Base-by-base conservation (phyloP, 2,113 vertebrate genomes). In the Steatornis caripensis region DNA sequence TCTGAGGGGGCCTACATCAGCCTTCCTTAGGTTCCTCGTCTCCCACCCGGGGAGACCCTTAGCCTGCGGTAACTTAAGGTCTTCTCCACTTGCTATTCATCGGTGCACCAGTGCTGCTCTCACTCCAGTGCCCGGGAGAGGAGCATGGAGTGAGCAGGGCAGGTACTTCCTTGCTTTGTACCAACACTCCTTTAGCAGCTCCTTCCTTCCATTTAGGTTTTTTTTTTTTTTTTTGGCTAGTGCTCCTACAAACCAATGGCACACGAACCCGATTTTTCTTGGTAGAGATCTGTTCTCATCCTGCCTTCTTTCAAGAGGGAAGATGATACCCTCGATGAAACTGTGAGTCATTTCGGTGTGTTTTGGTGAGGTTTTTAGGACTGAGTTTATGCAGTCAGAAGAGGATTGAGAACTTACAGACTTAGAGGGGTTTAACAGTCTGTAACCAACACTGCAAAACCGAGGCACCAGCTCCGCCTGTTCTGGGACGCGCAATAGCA, bases 371-470 rank as follows among this genome's bases (percentile, higher is more conserved):
- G 7, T 15, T 84, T 90, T 88, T n/a, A 80, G 41, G 46, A 93
- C 45, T 49, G 32, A 46, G 5, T 51, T 74, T 34, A 74, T 49
- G 49, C 49, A 86, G 36, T 41, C 3, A 2, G 62, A 58, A 83
- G 17, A 80, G 29, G 26, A 74, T 22, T 46, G 64, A 46, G 15
- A 70, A 58, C 23, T 80, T 90, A 39, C 4, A 13, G 72, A 32
- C n/a, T 75, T n/a, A 24, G 41, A 77, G 41, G 26, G 43, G 39
- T 90, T 95, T 93, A 95, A 97, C 43, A 92, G 86, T 51, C 86
- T 95, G 80, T 93, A 93, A 96, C 89, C 71, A 92, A 81, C 45
- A 30, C 12, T 89, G 43, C 41, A 80, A 88, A 96, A 77, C n/a
- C 58, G 66, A 77, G 92, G 93, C 90, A 83, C 17, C 32, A 89